Evolutionary conservation across 64 coral and sea anemone genomes (phyloP).

Genomic region (Porites lutea): DNA sequence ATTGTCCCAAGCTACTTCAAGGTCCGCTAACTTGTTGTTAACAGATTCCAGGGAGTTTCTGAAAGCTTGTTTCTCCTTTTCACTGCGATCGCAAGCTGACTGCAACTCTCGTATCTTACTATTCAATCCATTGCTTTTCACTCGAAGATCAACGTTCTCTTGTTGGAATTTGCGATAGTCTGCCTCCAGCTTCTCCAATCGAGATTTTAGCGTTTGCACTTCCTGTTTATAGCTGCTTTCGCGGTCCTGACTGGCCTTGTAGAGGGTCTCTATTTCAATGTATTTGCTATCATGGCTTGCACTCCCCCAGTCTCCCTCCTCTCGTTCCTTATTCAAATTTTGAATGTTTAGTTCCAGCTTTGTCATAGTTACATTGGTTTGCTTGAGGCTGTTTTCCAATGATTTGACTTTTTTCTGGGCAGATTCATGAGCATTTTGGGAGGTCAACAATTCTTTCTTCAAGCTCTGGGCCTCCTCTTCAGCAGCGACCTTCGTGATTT

Average conservation of each 20-base stretch:
- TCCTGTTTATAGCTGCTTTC: conserved; percentile 91
- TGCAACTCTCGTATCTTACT: conserved; percentile 78
- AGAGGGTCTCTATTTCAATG: conserved; percentile 88
- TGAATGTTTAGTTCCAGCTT: conserved; percentile 89
- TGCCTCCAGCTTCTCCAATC: conserved; percentile 86
- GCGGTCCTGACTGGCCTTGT: conserved; percentile 83
- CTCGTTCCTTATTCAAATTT: conserved; percentile 87
- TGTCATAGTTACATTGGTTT: conserved; percentile 79
- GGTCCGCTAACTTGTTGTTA: conserved; percentile 81
- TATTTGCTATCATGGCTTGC: conserved; percentile 86
- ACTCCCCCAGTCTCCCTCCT: conserved; percentile 82
- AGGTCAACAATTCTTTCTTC: conserved; percentile 90
- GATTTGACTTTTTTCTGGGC: conserved; percentile 77
- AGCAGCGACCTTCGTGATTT: conserved; percentile 57
- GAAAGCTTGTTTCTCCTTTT: conserved; percentile 85
- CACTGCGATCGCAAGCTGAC: conserved; percentile 67
- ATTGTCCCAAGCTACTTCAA: conserved; percentile 80
- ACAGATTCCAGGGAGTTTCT: conserved; percentile 68
- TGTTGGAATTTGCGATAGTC: conserved; percentile 88
- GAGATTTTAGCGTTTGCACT: conserved; percentile 78
- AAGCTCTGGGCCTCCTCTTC: conserved; percentile 74
- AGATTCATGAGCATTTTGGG: conserved; percentile 75
- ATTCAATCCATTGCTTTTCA: conserved; percentile 78
- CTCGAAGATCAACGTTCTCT: conserved; percentile 93
- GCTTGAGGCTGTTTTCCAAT: conserved; percentile 83